Conservation (phyloP, 2,113 vertebrate species). For the Tamias sibiricus region DNA sequence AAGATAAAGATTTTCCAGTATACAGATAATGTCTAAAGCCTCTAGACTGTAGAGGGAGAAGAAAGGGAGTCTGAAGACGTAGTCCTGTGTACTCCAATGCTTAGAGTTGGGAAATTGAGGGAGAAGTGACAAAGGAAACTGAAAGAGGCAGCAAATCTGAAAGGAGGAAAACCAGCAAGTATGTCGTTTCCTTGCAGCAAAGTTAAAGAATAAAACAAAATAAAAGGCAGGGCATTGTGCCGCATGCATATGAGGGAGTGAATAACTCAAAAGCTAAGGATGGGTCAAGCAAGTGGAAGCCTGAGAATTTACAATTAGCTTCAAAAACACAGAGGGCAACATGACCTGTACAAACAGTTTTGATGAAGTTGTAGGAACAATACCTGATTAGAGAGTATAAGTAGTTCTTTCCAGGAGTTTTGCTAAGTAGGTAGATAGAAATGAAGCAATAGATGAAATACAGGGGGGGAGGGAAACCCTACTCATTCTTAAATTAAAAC, state of each 20-base stretch:
- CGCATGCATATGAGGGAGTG: not conserved
- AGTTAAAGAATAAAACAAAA: not conserved
- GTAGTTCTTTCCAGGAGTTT: not conserved
- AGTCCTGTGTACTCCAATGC: not conserved
- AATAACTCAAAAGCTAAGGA: not conserved
- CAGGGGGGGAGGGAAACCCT: not conserved
- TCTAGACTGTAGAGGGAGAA: not conserved
- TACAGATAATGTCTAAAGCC: slow-evolving; percentile 2
- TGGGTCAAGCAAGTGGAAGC: not conserved
- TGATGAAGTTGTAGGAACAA: not conserved
- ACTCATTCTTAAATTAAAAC: not conserved
- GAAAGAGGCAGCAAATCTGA: not conserved
- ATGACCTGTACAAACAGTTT: slow-evolving; percentile 14
- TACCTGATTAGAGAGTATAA: not conserved
- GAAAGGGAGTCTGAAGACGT: not conserved
- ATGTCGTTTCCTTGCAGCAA: not conserved
- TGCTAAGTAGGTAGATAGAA: not conserved
- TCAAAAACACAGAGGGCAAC: slow-evolving; percentile 9
- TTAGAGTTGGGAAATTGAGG: not conserved
- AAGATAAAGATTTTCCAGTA: slow-evolving; percentile 35
- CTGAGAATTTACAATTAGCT: slow-evolving; percentile 22
- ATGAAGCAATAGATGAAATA: not conserved
- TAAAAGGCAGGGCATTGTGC: not conserved
- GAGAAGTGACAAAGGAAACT: not conserved
- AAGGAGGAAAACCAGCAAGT: not conserved